Evolutionary conservation across 2,888 invertebrate genomes (phyloP).

Genomic region (Phorcus lineatus): DNA sequence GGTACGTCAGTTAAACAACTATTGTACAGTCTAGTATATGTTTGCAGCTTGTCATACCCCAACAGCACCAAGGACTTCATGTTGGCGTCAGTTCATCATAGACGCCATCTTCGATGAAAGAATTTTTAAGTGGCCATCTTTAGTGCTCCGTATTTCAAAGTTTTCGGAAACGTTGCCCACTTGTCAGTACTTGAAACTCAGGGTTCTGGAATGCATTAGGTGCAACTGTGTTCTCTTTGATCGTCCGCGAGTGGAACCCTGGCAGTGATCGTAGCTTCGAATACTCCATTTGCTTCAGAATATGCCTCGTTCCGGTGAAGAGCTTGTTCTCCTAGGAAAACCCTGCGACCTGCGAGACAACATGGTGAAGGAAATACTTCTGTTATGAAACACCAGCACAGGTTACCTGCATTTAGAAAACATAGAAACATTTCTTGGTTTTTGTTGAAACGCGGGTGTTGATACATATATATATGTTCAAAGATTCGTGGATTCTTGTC

Average conservation of each 20-base stretch:
- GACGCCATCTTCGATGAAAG: too few species aligned
- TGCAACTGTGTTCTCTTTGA: background rate
- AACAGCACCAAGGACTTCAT: too few species aligned
- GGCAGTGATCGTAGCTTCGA: background rate
- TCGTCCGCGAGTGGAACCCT: background rate
- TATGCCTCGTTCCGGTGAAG: background rate
- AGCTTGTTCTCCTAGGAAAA: background rate
- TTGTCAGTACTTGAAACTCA: background rate
- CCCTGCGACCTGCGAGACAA: background rate
- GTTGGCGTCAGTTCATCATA: too few species aligned
- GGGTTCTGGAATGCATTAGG: background rate
- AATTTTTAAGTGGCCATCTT: too few species aligned
- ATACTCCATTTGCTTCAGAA: background rate
- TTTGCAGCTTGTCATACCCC: too few species aligned
- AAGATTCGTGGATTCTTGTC: too few species aligned
- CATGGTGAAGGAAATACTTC: background rate
- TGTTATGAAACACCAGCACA: background rate
- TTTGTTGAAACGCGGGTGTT: too few species aligned
- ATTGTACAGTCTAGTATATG: too few species aligned
- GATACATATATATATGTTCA: too few species aligned
- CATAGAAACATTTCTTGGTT: too few species aligned
- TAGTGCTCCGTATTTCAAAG: background rate
- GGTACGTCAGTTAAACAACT: too few species aligned
- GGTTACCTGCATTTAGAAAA: too few species aligned
- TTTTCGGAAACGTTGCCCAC: background rate